phyloP scores from a whole-genome alignment of 1,140 invertebrate genomes.

The Aradophagus sp. region DNA sequence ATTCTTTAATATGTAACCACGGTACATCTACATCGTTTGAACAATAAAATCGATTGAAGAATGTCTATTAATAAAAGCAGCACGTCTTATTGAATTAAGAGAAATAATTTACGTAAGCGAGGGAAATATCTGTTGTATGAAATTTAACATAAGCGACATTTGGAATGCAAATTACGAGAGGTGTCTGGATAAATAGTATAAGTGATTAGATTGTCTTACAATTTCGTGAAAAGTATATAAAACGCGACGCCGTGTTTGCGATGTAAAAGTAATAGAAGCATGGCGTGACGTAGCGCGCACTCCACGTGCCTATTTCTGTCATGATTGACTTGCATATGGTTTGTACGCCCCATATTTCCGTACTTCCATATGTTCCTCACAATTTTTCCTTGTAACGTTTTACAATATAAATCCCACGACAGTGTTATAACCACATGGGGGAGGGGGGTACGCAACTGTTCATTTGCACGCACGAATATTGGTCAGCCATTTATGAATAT shows the following conservation, averaged over 20 bases:
- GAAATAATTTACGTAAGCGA: not conserved
- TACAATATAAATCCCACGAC: slow-evolving; percentile 63
- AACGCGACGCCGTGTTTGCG: slow-evolving; percentile 49
- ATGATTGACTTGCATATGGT: slow-evolving; percentile 57
- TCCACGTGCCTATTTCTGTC: slow-evolving; percentile 64
- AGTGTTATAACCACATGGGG: slow-evolving; percentile 17
- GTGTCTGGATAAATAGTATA: slow-evolving; percentile 1
- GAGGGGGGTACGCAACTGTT: slow-evolving; percentile 63
- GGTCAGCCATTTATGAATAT: too few relatives aligned
- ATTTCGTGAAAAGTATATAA: slow-evolving; percentile 51
- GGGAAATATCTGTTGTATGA: slow-evolving; percentile 2
- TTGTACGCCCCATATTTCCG: slow-evolving; percentile 44
- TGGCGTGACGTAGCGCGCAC: slow-evolving; percentile 26
- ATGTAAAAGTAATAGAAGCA: slow-evolving; percentile 62
- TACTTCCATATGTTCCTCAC: slow-evolving; percentile 62
- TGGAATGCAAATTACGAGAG: too few relatives aligned
- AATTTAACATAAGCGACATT: slow-evolving; percentile 18
- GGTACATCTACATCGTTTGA: not conserved
- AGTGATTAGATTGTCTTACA: slow-evolving; percentile 37
- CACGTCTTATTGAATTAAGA: slow-evolving; percentile 18
- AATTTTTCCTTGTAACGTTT: slow-evolving; percentile 63
- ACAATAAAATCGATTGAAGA: slow-evolving; percentile 11
- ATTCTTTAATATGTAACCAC: too few relatives aligned
- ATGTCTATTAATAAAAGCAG: slow-evolving; percentile 21
- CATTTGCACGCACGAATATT: slow-evolving; percentile 57